Evolutionary conservation across 2,113 vertebrate species (phyloP).

Genomic region (Aldabrachelys gigantea): DNA sequence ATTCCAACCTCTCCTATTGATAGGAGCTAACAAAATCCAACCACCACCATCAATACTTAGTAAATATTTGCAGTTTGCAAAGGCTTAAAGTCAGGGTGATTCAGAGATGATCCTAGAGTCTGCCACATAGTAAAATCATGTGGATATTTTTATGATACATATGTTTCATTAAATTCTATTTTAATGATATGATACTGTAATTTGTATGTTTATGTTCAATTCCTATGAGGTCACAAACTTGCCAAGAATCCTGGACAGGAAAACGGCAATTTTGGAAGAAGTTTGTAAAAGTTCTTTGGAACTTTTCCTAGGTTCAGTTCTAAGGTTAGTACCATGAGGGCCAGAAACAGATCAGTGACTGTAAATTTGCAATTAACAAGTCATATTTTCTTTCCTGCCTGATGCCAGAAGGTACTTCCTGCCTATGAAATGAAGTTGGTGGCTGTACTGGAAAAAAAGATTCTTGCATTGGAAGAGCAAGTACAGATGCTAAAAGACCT

Average conservation of each 20-base stretch:
- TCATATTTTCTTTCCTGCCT: background rate
- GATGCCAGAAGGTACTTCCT: background rate
- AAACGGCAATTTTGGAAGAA: background rate
- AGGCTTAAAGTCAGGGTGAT: background rate
- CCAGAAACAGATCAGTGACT: background rate
- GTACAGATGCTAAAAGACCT: background rate
- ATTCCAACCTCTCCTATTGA: background rate
- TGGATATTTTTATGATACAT: background rate
- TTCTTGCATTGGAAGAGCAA: background rate
- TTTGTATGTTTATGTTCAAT: background rate
- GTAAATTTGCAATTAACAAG: background rate
- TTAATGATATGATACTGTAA: background rate
- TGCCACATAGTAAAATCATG: background rate
- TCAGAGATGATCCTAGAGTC: background rate
- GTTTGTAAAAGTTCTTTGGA: background rate
- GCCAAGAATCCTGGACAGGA: background rate
- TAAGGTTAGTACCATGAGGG: background rate
- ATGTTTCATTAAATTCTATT: background rate
- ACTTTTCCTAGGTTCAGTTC: background rate
- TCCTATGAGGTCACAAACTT: background rate
- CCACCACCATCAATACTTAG: background rate
- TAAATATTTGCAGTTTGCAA: background rate
- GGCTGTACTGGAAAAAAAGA: background rate
- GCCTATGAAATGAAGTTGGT: background rate
- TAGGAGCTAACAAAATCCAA: constrained; percentile 27